A percentile compares a stretch with the other conserved stretches of the same genome.
phyloP scores from a whole-genome alignment of 2,888 invertebrate genomes.

The Heliconius ismenius region DNA sequence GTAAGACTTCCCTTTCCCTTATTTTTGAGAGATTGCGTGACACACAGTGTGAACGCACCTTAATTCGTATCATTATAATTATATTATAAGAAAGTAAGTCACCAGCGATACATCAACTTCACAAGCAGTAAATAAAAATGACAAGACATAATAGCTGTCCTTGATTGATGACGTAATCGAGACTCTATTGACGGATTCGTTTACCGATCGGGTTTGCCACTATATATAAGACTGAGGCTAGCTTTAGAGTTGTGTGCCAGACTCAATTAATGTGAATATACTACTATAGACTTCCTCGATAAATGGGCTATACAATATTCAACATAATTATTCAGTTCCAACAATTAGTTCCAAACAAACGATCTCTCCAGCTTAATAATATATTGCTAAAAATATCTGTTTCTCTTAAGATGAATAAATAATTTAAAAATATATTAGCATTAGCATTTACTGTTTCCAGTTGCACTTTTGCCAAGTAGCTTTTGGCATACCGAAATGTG shows the following conservation, averaged over 20 bases:
- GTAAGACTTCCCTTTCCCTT: too few species aligned
- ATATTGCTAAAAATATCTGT: background rate
- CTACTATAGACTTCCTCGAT: background rate
- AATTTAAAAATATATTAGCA: background rate
- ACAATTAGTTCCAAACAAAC: too few species aligned
- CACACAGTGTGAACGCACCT: too few species aligned
- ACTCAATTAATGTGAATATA: too few species aligned
- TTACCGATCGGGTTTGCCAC: conserved; percentile 24
- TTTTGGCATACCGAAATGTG: conserved; percentile 12
- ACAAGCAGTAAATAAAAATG: conserved; percentile 12
- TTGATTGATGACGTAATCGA: conserved; percentile 46
- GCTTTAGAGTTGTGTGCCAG: too few species aligned
- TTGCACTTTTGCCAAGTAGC: conserved; percentile 12
- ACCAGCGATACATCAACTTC: conserved; percentile 19
- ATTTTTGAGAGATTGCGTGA: too few species aligned
- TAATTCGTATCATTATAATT: too few species aligned
- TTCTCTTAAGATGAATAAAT: background rate
- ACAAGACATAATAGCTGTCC: conserved; percentile 26
- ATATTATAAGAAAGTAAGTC: background rate
- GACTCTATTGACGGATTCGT: conserved; percentile 38
- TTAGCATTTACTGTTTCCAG: conserved; percentile 2
- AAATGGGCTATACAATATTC: background rate
- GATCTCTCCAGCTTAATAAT: background rate
- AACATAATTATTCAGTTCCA: too few species aligned
- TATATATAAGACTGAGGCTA: too few species aligned